Base-by-base conservation (phyloP, 2,113 vertebrate genomes). In the Pollimyrus isidori region DNA sequence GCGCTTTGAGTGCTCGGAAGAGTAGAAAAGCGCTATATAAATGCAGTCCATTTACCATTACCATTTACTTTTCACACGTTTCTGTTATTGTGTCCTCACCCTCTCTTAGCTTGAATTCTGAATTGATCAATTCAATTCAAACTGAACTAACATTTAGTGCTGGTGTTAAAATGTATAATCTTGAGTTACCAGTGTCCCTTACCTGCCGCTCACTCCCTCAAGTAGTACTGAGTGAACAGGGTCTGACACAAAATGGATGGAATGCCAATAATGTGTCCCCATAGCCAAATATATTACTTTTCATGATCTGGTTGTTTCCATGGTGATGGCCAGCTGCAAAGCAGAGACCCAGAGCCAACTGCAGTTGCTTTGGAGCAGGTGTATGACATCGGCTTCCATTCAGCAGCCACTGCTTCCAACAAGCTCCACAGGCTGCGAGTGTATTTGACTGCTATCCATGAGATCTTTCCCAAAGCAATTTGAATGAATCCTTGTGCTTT, bases 251-350 rank as follows among this genome's bases (percentile, higher is more conserved):
- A 49, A 48, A 52, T 39, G 85, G 53, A 39, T 87, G 50, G 15
- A 87, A 87, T 87, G 50, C 92, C 92, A 94, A 93, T 93, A 91
- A 93, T 5, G 90, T 86, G 87, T 86, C 84, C 89, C 82, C 91
- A 93, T 92, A 92, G 94, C 94, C 94, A 92, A 92, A 93, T 92
- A 92, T 90, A 35, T 89, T 88, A 90, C 92, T 92, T 93, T 92
- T 91, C 86, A 91, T 26, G 4, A 45, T 48, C 58, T 21, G 87
- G 35, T 39, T 46, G 49, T 91, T 86, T 86, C 89, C 89, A 87
- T 90, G 26, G 69, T 56, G 69, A 90, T 58, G 84, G 62, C 80
- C 82, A 80, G 62, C 62, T n/a, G 76, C 35, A 92, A 92, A 49
- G n/a, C n/a, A 86, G 23, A 87, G 45, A 86, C 45, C 45, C 45